phyloP scores from a whole-genome alignment of 2,113 vertebrate species.

The Spea bombifrons region DNA sequence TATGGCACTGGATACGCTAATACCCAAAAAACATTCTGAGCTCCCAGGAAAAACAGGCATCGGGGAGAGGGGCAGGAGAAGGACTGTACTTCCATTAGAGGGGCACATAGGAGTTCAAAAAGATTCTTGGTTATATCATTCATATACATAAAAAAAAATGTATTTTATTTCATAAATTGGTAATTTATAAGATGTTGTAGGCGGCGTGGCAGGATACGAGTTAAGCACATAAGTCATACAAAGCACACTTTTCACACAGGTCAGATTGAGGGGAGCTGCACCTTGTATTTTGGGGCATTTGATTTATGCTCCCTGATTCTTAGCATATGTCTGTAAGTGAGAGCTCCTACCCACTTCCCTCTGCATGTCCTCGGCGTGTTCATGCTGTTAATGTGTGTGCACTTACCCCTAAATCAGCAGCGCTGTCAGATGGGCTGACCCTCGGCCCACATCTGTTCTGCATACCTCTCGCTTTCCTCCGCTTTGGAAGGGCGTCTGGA shows the following conservation, averaged over 20 bases:
- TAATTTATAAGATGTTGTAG: too few relatives aligned
- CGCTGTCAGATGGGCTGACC: constrained; percentile 37
- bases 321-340: constrained; percentile 38
- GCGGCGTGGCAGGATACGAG: background rate
- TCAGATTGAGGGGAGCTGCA: constrained; percentile 16
- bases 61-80: too few relatives aligned
- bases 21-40: too few relatives aligned
- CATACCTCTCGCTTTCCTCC: constrained; percentile 41
- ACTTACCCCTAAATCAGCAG: constrained; percentile 43
- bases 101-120: too few relatives aligned
- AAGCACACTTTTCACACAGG: constrained; percentile 13
- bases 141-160: too few relatives aligned
- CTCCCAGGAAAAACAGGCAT: too few relatives aligned
- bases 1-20: too few relatives aligned
- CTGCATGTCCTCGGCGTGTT: constrained; percentile 33
- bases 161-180: background rate
- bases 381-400: constrained; percentile 45
- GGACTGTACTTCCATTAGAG: too few relatives aligned
- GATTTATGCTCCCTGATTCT: constrained; percentile 46
- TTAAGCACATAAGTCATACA: constrained; percentile 24
- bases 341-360: constrained; percentile 35
- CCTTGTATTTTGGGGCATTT: constrained; percentile 1
- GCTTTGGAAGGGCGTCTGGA: background rate
- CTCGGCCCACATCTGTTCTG: constrained; percentile 40
- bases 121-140: too few relatives aligned